Evolutionary conservation across 2,888 invertebrate genomes (phyloP).

Genomic region (Phrixothrix hirtus): DNA sequence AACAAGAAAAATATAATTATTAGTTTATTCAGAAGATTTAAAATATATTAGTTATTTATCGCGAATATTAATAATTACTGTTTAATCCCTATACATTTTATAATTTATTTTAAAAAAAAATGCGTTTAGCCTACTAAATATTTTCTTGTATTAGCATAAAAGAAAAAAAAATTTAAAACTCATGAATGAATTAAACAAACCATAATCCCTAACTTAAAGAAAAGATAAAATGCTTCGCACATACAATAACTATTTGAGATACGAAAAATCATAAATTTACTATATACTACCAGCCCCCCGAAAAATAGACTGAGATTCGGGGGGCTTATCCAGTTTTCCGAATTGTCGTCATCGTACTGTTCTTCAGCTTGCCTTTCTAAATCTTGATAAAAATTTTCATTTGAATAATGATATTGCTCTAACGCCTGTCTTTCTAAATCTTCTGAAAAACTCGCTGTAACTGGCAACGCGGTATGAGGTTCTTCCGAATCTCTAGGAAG

Average conservation of each 20-base stretch:
- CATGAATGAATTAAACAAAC: no score
- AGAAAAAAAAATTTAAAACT: no score
- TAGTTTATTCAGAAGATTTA: no score
- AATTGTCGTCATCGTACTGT: conserved; percentile 58
- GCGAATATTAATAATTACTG: no score
- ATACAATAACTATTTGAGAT: neutral
- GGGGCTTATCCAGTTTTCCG: conserved; percentile 45
- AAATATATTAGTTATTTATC: no score
- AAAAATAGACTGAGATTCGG: conserved; percentile 37
- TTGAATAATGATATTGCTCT: conserved; percentile 63
- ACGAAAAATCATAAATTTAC: no score
- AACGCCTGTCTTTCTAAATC: conserved; percentile 65
- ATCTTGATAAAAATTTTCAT: conserved; percentile 62
- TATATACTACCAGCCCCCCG: conserved; percentile 40
- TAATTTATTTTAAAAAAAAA: no score
- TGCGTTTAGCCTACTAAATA: no score
- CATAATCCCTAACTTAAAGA: no score
- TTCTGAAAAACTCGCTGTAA: conserved; percentile 47
- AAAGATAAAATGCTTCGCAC: neutral
- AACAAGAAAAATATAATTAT: no score
- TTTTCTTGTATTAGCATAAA: no score
- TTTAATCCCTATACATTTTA: no score
- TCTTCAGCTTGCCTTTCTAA: conserved; percentile 69
- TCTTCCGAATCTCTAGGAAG: conserved; percentile 13
- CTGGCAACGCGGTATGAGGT: conserved; percentile 5